These are phyloP conservation scores for Clarias laeviceps DNA, from an alignment of 2,797 vertebrate species.

Conservation along the genomic window DNA sequence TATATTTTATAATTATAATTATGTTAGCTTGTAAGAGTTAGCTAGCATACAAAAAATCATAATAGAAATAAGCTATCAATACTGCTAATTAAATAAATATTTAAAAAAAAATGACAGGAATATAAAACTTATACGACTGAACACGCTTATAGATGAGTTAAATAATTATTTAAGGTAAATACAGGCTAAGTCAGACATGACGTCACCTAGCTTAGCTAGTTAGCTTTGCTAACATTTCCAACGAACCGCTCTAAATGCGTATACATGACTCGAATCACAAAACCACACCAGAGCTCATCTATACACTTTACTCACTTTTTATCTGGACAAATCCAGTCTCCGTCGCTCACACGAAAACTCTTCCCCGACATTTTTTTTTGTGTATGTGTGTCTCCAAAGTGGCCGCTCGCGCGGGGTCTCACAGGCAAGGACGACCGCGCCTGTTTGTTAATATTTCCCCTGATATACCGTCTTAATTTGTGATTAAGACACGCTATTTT, in stretches of 20 bases:
- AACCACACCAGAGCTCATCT: too few species aligned
- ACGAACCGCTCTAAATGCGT: not conserved
- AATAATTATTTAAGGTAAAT: not conserved
- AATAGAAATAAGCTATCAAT: not conserved
- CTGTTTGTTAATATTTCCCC: not conserved
- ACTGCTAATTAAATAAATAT: not conserved
- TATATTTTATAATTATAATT: too few species aligned
- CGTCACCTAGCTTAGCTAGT: not conserved
- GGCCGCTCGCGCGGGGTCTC: constrained; percentile 33
- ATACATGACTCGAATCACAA: not conserved
- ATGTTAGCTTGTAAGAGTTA: not conserved
- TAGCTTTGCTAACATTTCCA: constrained; percentile 33
- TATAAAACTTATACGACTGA: not conserved
- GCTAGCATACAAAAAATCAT: not conserved
- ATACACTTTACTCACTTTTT: constrained; percentile 83
- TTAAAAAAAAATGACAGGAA: too few species aligned
- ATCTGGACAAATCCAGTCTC: constrained; percentile 97
- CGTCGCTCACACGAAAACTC: constrained; percentile 97
- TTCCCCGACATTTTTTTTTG: constrained; percentile 86
- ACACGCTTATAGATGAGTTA: not conserved
- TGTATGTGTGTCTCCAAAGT: constrained; percentile 32
- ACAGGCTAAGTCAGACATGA: not conserved
- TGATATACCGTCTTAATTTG: too few species aligned
- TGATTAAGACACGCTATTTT: not conserved
- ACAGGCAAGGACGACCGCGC: constrained; percentile 1